Evolutionary conservation across 2,113 vertebrate species (phyloP).

Genomic region (Mormyrus lacerda): DNA sequence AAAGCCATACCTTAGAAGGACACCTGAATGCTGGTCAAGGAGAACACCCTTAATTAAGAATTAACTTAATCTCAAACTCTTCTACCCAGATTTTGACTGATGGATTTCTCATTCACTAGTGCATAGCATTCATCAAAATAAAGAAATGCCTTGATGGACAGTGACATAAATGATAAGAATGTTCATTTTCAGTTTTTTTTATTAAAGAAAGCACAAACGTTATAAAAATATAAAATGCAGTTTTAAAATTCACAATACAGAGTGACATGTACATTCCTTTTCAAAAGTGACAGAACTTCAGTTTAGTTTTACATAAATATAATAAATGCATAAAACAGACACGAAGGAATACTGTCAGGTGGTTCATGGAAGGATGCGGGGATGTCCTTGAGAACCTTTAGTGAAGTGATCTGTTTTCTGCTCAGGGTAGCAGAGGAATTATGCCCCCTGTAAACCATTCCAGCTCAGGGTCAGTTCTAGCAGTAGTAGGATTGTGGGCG

Average conservation of each 20-base stretch:
- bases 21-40: not conserved
- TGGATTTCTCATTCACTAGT: not conserved
- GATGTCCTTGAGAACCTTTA: not conserved
- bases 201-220: slow-evolving; percentile 46
- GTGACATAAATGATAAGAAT: not conserved
- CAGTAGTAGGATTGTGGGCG: not conserved
- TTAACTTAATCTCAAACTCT: not conserved
- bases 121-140: not conserved
- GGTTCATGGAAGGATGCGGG: not conserved
- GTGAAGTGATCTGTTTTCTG: not conserved
- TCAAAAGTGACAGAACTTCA: not conserved
- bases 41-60: not conserved
- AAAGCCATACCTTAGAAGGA: not conserved
- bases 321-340: not conserved
- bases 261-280: not conserved
- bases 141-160: not conserved
- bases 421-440: not conserved
- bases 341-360: not conserved
- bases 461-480: not conserved
- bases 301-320: not conserved
- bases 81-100: not conserved
- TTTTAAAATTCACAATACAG: not conserved
- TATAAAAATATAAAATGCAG: slow-evolving; percentile 47
- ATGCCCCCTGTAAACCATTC: not conserved
- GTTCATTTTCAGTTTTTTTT: slow-evolving; percentile 23